Conservation (phyloP, 1,140 invertebrate species). For the Leptopilina boulardi region DNA sequence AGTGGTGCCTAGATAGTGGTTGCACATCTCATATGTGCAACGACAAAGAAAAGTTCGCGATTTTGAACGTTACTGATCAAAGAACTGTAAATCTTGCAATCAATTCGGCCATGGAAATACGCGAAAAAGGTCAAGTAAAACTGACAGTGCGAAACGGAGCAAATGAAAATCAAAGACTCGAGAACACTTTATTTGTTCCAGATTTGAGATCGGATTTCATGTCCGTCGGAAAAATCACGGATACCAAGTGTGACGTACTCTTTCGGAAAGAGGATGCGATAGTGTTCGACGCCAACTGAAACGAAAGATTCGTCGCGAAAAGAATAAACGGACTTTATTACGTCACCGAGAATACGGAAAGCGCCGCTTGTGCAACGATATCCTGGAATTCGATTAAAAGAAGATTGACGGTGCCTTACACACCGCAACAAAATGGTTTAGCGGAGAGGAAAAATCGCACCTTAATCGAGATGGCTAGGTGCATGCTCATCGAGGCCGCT, state of each 20-base stretch:
- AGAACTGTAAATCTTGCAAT: background rate
- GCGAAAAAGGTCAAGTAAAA: background rate
- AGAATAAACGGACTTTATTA: background rate
- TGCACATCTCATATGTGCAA: background rate
- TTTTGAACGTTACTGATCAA: background rate
- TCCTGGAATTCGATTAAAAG: slow-evolving; percentile 18
- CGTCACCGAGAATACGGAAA: background rate
- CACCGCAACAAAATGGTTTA: slow-evolving; percentile 43
- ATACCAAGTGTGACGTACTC: background rate
- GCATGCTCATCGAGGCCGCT: slow-evolving; percentile 43
- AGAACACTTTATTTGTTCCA: background rate
- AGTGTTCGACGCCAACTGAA: background rate
- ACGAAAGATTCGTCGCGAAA: background rate
- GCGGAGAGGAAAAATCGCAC: slow-evolving; percentile 55
- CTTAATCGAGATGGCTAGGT: slow-evolving; percentile 52
- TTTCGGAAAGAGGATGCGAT: background rate
- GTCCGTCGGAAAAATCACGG: background rate
- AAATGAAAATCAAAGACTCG: background rate
- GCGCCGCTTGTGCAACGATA: background rate
- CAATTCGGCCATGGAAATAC: background rate
- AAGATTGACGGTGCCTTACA: slow-evolving; percentile 40
- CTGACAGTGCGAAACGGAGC: background rate
- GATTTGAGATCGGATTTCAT: background rate
- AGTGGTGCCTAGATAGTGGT: background rate
- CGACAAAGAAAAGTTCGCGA: background rate